Percentiles rank a stretch among this genome's conserved stretches.
phyloP scores from a whole-genome alignment of 1,140 invertebrate species.

The Orchesella cincta region DNA sequence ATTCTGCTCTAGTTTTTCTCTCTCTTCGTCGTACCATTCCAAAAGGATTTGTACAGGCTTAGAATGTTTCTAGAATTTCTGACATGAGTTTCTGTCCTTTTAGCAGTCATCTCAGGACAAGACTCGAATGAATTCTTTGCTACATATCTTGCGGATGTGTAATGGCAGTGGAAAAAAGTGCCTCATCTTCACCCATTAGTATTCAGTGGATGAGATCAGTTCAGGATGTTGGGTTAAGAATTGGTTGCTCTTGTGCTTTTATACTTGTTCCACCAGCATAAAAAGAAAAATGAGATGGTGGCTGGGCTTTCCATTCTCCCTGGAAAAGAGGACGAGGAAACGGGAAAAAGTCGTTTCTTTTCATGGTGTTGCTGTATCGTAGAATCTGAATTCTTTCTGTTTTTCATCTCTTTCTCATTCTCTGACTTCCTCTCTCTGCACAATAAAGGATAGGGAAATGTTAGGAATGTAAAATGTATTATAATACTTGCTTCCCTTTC shows the following conservation, averaged over 20 bases:
- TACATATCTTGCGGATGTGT: slow-evolving; percentile 17
- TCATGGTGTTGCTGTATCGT: neutral
- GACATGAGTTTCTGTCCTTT: neutral
- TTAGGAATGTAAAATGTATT: neutral
- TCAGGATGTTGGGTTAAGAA: slow-evolving; percentile 38
- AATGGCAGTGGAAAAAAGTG: neutral
- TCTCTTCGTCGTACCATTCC: neutral
- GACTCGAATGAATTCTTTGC: slow-evolving; percentile 20
- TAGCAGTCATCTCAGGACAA: slow-evolving; percentile 12
- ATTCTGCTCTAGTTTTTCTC: neutral
- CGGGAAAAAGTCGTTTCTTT: neutral
- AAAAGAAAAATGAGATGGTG: neutral
- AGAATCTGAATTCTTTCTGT: neutral
- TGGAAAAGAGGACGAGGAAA: neutral
- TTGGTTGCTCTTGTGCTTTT: neutral
- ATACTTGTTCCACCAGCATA: neutral
- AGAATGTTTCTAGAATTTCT: slow-evolving; percentile 10
- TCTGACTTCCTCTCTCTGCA: neutral
- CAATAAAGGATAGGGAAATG: neutral
- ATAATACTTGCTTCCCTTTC: neutral
- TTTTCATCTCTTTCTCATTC: slow-evolving; percentile 8
- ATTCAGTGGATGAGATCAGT: slow-evolving; percentile 33
- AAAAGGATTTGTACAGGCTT: slow-evolving; percentile 13
- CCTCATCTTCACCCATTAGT: slow-evolving; percentile 32
- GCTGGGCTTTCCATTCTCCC: neutral